phyloP scores from a whole-genome alignment of 2,113 vertebrate genomes.

The Trochalopteron elliotii region DNA sequence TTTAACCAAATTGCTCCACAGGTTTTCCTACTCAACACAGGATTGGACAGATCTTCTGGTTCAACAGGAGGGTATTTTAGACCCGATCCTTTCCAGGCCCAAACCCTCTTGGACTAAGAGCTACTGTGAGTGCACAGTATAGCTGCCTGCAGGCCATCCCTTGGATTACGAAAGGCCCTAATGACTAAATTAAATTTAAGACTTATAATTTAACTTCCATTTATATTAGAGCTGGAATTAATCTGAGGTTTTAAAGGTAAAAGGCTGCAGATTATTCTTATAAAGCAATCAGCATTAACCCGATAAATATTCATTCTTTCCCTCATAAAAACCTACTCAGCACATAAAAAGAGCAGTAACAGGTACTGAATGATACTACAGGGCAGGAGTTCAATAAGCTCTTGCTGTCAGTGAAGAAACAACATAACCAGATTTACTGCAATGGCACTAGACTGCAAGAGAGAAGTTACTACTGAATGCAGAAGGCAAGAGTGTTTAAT shows the following conservation, averaged over 20 bases:
- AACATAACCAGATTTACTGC: background rate
- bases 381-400: background rate
- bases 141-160: background rate
- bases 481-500: background rate
- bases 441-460: background rate
- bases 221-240: slow-evolving; percentile 54
- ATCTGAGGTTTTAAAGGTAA: slow-evolving; percentile 58
- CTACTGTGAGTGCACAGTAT: background rate
- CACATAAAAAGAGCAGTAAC: background rate
- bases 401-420: background rate
- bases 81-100: background rate
- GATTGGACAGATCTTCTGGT: background rate
- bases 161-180: slow-evolving; percentile 36
- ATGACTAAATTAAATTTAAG: slow-evolving; percentile 64
- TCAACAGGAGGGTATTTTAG: background rate
- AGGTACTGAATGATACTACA: background rate
- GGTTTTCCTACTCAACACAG: background rate
- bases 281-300: slow-evolving; percentile 33
- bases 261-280: slow-evolving; percentile 46
- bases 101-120: background rate
- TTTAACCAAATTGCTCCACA: background rate
- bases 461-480: background rate
- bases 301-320: background rate
- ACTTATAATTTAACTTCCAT: slow-evolving; percentile 52
- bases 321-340: background rate